These are phyloP conservation scores for Drosophila novamexicana DNA, from an alignment of 1,140 invertebrate genomes.

Conservation along the genomic window DNA sequence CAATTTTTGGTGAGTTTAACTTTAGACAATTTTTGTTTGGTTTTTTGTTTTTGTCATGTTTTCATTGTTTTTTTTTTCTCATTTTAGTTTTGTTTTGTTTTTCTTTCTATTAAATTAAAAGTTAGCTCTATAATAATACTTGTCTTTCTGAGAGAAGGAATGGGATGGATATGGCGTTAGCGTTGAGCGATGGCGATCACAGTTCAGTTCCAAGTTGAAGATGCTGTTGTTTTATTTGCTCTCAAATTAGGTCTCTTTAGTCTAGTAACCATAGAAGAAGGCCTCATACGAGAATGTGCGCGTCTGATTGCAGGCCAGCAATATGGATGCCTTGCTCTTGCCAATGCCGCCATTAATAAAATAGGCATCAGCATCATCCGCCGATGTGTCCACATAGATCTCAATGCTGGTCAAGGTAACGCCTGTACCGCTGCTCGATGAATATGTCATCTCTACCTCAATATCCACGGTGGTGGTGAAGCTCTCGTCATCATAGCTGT, in stretches of 20 bases:
- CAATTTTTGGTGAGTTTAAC: background rate
- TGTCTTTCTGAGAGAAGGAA: constrained; percentile 14
- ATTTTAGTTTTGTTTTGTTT: constrained; percentile 1
- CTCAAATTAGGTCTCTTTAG: constrained; percentile 21
- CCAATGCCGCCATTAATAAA: constrained; percentile 67
- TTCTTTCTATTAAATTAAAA: constrained; percentile 24
- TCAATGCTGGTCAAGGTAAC: constrained; percentile 65
- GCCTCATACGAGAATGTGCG: constrained; percentile 68
- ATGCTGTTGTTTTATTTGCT: constrained; percentile 41
- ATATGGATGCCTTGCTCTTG: constrained; percentile 49
- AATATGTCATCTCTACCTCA: constrained; percentile 67
- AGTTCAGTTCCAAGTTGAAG: constrained; percentile 66
- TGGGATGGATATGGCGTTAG: background rate
- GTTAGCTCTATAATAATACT: constrained; percentile 43
- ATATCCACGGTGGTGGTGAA: constrained; percentile 61
- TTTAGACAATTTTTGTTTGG: background rate
- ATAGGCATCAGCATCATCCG: constrained; percentile 59
- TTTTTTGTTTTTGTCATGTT: background rate
- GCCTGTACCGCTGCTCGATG: constrained; percentile 33
- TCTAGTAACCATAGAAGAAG: constrained; percentile 77
- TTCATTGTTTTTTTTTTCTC: constrained; percentile 2
- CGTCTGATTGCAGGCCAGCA: constrained; percentile 63
- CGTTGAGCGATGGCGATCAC: constrained; percentile 55
- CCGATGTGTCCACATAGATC: constrained; percentile 69
- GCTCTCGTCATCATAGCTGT: constrained; percentile 62